Conservation (phyloP, 2,888 invertebrate species). For the Chymomyza amoena region DNA sequence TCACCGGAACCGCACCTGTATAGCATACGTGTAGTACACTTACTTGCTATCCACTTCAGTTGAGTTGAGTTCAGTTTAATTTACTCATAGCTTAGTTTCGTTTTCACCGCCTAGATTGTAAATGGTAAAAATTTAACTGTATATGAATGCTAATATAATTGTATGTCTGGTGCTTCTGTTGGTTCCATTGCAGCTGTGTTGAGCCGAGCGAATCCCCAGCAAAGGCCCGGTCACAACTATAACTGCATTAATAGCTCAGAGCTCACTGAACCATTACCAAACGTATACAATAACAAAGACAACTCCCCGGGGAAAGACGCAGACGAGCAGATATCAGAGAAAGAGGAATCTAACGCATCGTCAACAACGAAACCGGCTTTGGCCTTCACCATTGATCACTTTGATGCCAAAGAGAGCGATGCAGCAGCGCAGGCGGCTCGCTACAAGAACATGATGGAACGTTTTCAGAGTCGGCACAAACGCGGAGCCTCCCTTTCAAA, state of each 20-base stretch:
- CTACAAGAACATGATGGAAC: conserved; percentile 88
- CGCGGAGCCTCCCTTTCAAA: conserved; percentile 86
- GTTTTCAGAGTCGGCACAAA: conserved; percentile 87
- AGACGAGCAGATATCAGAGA: conserved; percentile 41
- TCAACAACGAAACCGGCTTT: conserved; percentile 80
- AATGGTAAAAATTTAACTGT: conserved; percentile 58
- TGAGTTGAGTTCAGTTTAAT: conserved; percentile 33
- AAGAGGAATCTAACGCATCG: conserved; percentile 50
- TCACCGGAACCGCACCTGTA: conserved; percentile 26
- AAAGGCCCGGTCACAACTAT: conserved; percentile 32
- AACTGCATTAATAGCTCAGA: conserved; percentile 19
- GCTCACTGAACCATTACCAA: conserved; percentile 31
- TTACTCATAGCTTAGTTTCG: conserved; percentile 39
- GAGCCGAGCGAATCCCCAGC: conserved; percentile 55
- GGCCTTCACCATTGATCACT: conserved; percentile 91
- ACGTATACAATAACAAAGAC: conserved; percentile 32
- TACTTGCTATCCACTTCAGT: conserved; percentile 42
- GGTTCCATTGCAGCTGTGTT: conserved; percentile 62
- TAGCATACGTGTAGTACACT: neutral
- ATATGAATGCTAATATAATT: conserved; percentile 69
- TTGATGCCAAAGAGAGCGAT: conserved; percentile 84
- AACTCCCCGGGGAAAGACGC: conserved; percentile 39
- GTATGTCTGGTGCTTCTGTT: conserved; percentile 35
- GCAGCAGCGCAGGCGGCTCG: conserved; percentile 83
- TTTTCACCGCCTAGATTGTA: conserved; percentile 61